phyloP scores from a whole-genome alignment of 2,113 vertebrate species.

The Aythya baeri region DNA sequence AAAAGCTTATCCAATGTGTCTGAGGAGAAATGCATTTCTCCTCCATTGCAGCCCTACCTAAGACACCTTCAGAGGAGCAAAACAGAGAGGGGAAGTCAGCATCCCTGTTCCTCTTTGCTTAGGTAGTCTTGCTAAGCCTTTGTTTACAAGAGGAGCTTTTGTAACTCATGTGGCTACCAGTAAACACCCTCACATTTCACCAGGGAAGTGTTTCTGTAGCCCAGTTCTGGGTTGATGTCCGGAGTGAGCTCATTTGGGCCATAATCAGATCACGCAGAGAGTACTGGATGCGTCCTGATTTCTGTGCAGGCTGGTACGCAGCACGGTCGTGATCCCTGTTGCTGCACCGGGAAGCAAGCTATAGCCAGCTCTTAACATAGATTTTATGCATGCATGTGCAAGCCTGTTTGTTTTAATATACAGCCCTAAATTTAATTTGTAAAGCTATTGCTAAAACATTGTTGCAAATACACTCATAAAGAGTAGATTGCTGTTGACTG shows the following conservation, averaged over 20 bases:
- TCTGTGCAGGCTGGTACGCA: background rate
- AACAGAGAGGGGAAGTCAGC: background rate
- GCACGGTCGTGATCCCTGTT: background rate
- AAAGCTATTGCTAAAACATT: background rate
- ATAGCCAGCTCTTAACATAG: background rate
- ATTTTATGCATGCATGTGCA: background rate
- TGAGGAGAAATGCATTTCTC: background rate
- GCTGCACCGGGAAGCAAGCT: background rate
- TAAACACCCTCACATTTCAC: background rate
- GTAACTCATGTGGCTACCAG: background rate
- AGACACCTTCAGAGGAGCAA: background rate
- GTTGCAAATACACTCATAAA: background rate
- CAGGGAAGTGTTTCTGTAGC: background rate
- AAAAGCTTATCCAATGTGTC: background rate
- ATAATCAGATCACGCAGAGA: background rate
- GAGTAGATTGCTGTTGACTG: background rate
- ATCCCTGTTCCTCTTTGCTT: background rate
- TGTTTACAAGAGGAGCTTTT: background rate
- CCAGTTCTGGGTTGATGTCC: background rate
- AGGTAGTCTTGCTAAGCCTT: background rate
- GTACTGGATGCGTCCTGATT: background rate
- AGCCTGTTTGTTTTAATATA: background rate
- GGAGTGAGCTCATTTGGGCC: background rate
- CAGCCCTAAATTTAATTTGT: background rate
- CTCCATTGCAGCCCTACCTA: background rate